Evolutionary conservation across 2,888 invertebrate genomes (phyloP).

Genomic region (Drosophila pseudotalamancana): DNA sequence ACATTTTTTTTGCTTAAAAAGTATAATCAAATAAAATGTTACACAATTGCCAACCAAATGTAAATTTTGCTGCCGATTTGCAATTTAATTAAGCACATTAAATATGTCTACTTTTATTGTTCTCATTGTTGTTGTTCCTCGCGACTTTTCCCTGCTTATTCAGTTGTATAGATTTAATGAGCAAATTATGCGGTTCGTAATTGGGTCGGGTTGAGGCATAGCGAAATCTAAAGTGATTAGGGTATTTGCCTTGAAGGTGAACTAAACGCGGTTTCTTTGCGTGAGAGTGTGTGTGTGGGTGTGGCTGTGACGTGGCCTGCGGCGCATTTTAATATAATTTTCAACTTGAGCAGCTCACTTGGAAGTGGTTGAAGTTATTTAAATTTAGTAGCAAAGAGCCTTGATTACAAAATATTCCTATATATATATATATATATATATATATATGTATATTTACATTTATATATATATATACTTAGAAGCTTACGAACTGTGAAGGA

Average conservation of each 20-base stretch:
- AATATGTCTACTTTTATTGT: conserved; percentile 11
- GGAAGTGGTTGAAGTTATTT: too few relatives aligned
- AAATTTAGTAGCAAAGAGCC: too few relatives aligned
- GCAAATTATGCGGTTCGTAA: conserved; percentile 25
- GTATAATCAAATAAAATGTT: neutral
- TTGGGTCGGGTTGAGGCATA: conserved; percentile 16
- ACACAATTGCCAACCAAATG: neutral
- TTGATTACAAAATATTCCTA: too few relatives aligned
- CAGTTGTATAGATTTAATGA: conserved; percentile 34
- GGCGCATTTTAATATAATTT: neutral
- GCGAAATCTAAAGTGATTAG: neutral
- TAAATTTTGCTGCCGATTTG: conserved; percentile 14
- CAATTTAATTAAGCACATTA: conserved; percentile 41
- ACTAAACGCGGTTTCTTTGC: neutral
- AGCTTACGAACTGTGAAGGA: too few relatives aligned
- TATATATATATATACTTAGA: too few relatives aligned
- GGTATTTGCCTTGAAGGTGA: neutral
- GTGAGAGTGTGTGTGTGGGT: neutral
- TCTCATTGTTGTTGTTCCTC: conserved; percentile 1
- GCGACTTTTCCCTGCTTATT: conserved; percentile 14
- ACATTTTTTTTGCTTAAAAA: neutral
- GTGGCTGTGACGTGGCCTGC: neutral
- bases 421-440: too few relatives aligned
- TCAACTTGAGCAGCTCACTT: neutral
- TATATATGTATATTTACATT: too few relatives aligned